Percentiles rank a stretch among this genome's conserved stretches.
These are phyloP conservation scores for Sarcophilus harrisii DNA, from an alignment of 2,797 vertebrate species.

Conservation along the genomic window DNA sequence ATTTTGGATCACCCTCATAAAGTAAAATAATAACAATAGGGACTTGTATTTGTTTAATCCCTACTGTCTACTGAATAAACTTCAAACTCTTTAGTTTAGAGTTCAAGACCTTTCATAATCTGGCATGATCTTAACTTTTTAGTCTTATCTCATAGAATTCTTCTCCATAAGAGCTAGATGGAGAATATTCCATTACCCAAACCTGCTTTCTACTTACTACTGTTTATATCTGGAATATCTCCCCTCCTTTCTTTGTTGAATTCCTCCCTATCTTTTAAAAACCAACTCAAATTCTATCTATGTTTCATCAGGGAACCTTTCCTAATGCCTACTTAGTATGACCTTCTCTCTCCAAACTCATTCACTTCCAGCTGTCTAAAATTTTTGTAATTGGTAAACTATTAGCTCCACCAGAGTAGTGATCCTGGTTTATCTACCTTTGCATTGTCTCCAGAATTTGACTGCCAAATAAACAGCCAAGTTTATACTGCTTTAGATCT, in stretches of 20 bases:
- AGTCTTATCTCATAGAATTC: neutral
- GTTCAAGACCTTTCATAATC: neutral
- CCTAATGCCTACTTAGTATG: neutral
- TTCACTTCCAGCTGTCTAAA: neutral
- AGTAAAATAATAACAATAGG: neutral
- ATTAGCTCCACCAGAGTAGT: neutral
- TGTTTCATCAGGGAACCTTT: neutral
- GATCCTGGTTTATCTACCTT: neutral
- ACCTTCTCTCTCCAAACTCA: neutral
- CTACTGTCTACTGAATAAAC: neutral
- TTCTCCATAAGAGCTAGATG: neutral
- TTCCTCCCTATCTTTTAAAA: neutral
- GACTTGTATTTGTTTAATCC: neutral
- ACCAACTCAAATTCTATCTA: neutral
- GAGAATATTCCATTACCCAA: neutral
- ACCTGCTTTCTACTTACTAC: neutral
- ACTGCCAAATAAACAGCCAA: conserved; percentile 28
- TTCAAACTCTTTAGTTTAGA: conserved; percentile 4
- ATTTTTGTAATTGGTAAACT: neutral
- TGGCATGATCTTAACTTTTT: neutral
- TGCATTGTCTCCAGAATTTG: neutral
- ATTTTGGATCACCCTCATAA: neutral
- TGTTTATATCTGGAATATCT: neutral
- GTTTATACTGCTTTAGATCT: conserved; percentile 25
- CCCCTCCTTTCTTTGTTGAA: neutral